Conservation (phyloP, 2,888 invertebrate species). For the Rotaria sp. region DNA sequence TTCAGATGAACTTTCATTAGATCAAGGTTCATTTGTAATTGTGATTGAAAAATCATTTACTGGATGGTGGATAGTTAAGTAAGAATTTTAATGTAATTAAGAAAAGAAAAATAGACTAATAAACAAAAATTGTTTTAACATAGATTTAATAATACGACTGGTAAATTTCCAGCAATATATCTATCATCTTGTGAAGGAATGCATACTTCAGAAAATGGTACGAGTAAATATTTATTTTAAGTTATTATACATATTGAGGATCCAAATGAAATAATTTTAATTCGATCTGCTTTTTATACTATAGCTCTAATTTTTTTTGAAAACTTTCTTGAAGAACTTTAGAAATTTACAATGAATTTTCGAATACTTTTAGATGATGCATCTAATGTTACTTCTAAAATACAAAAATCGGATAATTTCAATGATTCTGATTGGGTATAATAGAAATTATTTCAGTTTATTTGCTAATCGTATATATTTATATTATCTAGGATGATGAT, state of each 20-base stretch:
- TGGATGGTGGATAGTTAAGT: constrained; percentile 2
- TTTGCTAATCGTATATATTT: too few relatives aligned
- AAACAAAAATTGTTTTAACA: too few relatives aligned
- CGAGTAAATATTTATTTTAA: not conserved
- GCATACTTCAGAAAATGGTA: not conserved
- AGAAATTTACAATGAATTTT: too few relatives aligned
- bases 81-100: not conserved
- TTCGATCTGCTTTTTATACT: too few relatives aligned
- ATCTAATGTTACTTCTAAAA: not conserved
- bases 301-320: too few relatives aligned
- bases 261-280: not conserved
- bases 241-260: not conserved
- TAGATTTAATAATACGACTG: not conserved
- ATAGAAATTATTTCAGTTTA: not conserved
- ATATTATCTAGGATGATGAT: not conserved
- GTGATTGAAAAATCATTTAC: not conserved
- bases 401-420: not conserved
- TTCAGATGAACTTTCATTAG: not conserved
- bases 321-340: too few relatives aligned
- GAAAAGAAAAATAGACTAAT: too few relatives aligned
- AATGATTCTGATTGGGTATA: not conserved
- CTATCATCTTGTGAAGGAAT: not conserved
- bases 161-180: not conserved
- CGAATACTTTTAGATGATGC: not conserved
- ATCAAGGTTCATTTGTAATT: not conserved